phyloP scores from a whole-genome alignment of 2,888 invertebrate genomes.

The Scaeva pyrastri region DNA sequence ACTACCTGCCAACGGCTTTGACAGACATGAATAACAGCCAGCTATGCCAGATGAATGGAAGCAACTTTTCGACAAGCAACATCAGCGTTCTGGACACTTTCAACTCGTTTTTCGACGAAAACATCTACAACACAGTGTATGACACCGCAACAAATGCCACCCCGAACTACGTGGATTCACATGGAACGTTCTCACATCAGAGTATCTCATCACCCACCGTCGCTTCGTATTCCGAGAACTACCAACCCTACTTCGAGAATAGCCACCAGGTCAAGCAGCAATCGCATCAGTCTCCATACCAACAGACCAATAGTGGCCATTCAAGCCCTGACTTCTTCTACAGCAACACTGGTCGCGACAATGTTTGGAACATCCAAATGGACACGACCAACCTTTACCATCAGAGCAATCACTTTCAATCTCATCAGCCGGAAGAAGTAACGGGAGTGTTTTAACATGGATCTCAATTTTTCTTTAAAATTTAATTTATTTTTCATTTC shows the following conservation, averaged over 20 bases:
- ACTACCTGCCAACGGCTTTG: constrained; percentile 78
- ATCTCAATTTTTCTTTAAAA: constrained; percentile 4
- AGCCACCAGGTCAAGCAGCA: constrained; percentile 58
- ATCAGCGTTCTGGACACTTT: constrained; percentile 54
- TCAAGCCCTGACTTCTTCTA: constrained; percentile 82
- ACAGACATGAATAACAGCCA: constrained; percentile 39
- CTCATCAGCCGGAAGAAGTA: constrained; percentile 39
- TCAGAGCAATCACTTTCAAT: constrained; percentile 58
- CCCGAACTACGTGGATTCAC: constrained; percentile 31
- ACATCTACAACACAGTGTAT: constrained; percentile 68
- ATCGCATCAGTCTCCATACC: constrained; percentile 73
- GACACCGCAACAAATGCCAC: constrained; percentile 35
- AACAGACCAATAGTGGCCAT: constrained; percentile 68
- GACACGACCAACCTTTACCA: constrained; percentile 76
- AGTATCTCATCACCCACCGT: constrained; percentile 34
- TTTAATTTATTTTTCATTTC: constrained; percentile 8
- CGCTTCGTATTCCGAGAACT: constrained; percentile 41
- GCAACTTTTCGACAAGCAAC: constrained; percentile 32
- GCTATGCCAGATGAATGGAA: constrained; percentile 32
- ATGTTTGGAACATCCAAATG: constrained; percentile 83
- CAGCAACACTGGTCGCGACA: constrained; percentile 82
- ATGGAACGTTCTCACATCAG: constrained; percentile 44
- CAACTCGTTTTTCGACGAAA: constrained; percentile 70
- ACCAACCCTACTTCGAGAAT: constrained; percentile 54
- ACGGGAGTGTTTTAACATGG: constrained; percentile 48